A percentile compares a stretch with the other conserved stretches of the same genome.
Conservation (phyloP, 1,140 invertebrate genomes). For the Proales similis region DNA sequence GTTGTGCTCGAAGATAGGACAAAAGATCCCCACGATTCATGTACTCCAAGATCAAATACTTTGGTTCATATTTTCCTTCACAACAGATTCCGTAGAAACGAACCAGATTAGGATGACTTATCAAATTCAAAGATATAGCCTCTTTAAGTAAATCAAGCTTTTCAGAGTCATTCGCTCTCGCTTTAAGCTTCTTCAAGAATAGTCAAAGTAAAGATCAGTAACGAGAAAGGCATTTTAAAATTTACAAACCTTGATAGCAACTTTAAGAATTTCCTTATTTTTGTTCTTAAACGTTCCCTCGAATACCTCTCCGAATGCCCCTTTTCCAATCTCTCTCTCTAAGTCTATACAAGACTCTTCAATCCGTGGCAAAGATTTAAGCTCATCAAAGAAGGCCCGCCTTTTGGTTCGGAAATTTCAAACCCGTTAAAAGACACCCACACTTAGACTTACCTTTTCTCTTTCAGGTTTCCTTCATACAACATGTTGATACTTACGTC, state of each 20-base stretch:
- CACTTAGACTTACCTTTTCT: constrained; percentile 24
- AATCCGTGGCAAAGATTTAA: background rate
- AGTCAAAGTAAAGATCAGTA: background rate
- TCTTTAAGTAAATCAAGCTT: constrained; percentile 35
- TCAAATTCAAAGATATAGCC: constrained; percentile 19
- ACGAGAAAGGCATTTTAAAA: background rate
- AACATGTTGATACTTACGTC: constrained; percentile 26
- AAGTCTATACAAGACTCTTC: constrained; percentile 18
- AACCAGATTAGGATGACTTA: constrained; percentile 22
- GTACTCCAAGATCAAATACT: constrained; percentile 15
- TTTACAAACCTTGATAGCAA: constrained; percentile 8
- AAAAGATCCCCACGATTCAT: constrained; percentile 33
- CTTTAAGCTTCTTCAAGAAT: background rate
- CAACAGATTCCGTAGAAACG: constrained; percentile 33
- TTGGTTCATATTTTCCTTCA: constrained; percentile 10
- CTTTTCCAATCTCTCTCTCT: constrained; percentile 14
- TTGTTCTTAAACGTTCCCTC: constrained; percentile 24
- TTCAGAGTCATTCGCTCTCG: constrained; percentile 4
- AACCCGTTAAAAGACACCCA: no score
- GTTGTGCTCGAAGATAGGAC: constrained; percentile 1
- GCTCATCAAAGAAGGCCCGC: background rate
- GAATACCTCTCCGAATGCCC: constrained; percentile 29
- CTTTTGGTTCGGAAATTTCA: background rate
- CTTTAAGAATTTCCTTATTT: background rate
- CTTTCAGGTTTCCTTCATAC: background rate